Evolutionary conservation across 2,113 vertebrate species (phyloP).

Genomic region (Dicentrarchus labrax): DNA sequence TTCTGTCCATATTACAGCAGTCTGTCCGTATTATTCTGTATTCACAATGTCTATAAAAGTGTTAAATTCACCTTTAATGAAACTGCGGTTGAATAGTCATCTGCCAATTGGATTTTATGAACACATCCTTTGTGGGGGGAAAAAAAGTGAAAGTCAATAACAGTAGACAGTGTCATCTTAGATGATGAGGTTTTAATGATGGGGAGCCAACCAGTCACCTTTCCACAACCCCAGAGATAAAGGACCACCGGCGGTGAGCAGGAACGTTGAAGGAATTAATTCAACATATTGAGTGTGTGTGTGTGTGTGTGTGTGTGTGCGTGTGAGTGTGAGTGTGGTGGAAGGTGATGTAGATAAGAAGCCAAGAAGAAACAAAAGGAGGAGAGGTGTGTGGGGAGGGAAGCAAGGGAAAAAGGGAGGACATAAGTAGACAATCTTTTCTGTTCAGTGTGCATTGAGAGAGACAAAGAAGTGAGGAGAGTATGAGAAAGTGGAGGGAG

Average conservation of each 20-base stretch:
- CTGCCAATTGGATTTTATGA: slow-evolving; percentile 63
- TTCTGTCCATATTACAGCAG: slow-evolving; percentile 25
- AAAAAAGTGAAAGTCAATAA: slow-evolving; percentile 70
- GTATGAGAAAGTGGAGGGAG: neutral
- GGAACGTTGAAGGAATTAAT: slow-evolving; percentile 67
- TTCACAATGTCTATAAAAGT: slow-evolving; percentile 50
- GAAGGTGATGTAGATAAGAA: slow-evolving; percentile 53
- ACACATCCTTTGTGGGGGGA: slow-evolving; percentile 33
- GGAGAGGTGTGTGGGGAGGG: neutral
- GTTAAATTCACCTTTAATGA: slow-evolving; percentile 59
- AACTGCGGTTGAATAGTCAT: slow-evolving; percentile 57
- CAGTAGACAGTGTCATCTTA: slow-evolving; percentile 69
- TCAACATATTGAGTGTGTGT: slow-evolving; percentile 46
- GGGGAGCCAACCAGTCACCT: slow-evolving; percentile 72
- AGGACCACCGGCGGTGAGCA: slow-evolving; percentile 61
- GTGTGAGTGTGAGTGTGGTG: slow-evolving; percentile 13
- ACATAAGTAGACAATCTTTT: slow-evolving; percentile 20
- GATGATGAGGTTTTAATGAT: slow-evolving; percentile 81
- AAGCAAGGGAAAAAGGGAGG: slow-evolving; percentile 22
- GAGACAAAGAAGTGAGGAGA: slow-evolving; percentile 11
- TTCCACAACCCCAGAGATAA: slow-evolving; percentile 71
- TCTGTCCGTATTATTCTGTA: slow-evolving; percentile 36
- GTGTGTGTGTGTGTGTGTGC: slow-evolving; percentile 8
- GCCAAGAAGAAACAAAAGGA: slow-evolving; percentile 26
- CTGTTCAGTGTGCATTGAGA: neutral